phyloP scores from a whole-genome alignment of 2,113 vertebrate genomes.

The Sorex araneus region DNA sequence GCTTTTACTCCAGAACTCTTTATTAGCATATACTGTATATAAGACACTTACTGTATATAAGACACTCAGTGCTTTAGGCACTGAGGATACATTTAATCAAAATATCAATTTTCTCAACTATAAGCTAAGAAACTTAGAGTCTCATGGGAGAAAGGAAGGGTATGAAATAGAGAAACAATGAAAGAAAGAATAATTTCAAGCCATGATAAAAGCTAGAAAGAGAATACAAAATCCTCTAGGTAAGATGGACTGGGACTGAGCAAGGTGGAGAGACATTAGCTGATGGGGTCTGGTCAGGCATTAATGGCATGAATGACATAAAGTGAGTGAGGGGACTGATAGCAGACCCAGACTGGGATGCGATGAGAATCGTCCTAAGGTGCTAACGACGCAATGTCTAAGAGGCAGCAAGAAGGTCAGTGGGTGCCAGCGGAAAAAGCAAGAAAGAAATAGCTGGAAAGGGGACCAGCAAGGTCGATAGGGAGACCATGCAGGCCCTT shows the following conservation, averaged over 20 bases:
- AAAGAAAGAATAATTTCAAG: background rate
- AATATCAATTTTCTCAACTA: background rate
- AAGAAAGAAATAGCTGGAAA: background rate
- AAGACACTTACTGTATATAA: background rate
- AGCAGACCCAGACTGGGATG: background rate
- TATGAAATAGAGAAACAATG: too few relatives aligned
- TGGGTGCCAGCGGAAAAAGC: background rate
- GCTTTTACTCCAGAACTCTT: background rate
- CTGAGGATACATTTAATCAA: background rate
- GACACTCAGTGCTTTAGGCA: too few relatives aligned
- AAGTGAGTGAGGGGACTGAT: background rate
- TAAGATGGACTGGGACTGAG: background rate
- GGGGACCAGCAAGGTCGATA: background rate
- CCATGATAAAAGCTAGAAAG: background rate
- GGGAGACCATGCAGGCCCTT: background rate
- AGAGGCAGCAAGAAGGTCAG: background rate
- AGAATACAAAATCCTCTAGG: background rate
- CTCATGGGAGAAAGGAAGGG: too few relatives aligned
- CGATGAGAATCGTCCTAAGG: background rate
- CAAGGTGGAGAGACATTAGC: background rate
- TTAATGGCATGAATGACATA: background rate
- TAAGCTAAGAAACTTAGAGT: background rate
- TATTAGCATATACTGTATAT: background rate
- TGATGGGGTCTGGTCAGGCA: too few relatives aligned
- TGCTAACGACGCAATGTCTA: fast-evolving